Evolutionary conservation across 2,797 vertebrate genomes (phyloP).

Genomic region (Loriculus beryllinus): DNA sequence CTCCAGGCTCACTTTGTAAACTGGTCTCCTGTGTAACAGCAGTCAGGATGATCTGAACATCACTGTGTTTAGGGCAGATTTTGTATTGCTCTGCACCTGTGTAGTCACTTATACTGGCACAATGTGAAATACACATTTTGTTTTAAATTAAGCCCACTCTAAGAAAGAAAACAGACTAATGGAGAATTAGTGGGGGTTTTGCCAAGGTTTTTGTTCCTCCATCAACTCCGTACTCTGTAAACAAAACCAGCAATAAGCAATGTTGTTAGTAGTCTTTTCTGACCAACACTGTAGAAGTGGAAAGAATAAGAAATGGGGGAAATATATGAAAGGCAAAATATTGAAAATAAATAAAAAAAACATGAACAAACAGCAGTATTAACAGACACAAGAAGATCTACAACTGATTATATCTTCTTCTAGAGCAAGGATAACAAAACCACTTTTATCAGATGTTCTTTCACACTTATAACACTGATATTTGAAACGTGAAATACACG

Average conservation of each 20-base stretch:
- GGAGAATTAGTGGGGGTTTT: not conserved
- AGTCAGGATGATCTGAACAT: not conserved
- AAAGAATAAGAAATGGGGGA: not conserved
- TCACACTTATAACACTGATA: not conserved
- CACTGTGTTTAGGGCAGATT: not conserved
- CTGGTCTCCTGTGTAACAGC: not conserved
- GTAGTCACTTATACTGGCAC: not conserved
- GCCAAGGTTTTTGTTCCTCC: not conserved
- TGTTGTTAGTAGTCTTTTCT: not conserved
- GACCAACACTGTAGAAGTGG: not conserved
- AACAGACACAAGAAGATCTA: not conserved
- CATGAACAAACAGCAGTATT: not conserved
- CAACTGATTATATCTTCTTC: not conserved
- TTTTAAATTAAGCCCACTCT: not conserved
- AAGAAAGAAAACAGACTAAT: not conserved
- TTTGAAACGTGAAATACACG: not conserved
- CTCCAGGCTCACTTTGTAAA: not conserved
- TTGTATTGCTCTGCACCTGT: not conserved
- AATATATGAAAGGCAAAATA: not conserved
- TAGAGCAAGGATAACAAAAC: not conserved
- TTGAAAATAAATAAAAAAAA: not conserved
- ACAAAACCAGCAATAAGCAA: not conserved
- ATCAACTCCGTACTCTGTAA: not conserved
- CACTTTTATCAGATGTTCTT: not conserved
- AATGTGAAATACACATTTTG: not conserved